Base-by-base conservation (phyloP, 1,140 invertebrate genomes). In the Popillia japonica region DNA sequence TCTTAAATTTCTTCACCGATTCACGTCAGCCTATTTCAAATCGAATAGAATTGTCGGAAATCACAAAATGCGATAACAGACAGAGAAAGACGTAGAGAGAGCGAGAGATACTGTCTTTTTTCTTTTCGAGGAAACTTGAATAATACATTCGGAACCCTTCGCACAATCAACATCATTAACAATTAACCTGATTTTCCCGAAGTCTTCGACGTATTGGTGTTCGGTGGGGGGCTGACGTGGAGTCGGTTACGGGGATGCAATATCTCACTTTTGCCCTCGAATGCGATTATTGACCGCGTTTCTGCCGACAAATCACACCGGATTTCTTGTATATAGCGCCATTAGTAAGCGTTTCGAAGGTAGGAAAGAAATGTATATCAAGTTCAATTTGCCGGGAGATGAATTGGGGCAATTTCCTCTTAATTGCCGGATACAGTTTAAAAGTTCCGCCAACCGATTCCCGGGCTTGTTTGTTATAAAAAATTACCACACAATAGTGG, bases 81-180 rank as follows among this genome's bases (percentile, higher is more conserved):
- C n/a, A n/a, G n/a, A n/a, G n/a, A n/a, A n/a, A n/a, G n/a, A n/a
- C n/a, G n/a, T n/a, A n/a, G n/a, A n/a, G n/a, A n/a, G n/a, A n/a
- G n/a, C n/a, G n/a, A n/a, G n/a, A n/a, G n/a, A 42, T 48, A 48
- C 44, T 20, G 3, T 22, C 17, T 17, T 64, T 20, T 27, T 20
- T 27, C 2, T 64, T 22, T 20, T n/a, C n/a, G n/a, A n/a, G n/a
- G 59, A 10, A 14, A 27, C n/a, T 64, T 64, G 59, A 64, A 64
- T 64, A 64, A 64, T 64, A 64, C 59, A 64, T 64, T 20, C 59
- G 59, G 59, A 64, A 27, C n/a, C n/a, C 59, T 64, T 64, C 23
- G 59, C 10, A 64, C 59, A 64, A 27, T 64, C 59, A 20, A 64
- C 59, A 64, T 64, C 59, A 64, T 64, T 64, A 64, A 64, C 59